Evolutionary conservation across 2,113 vertebrate genomes (phyloP), one percentile per base, ranked within the genome.

Genomic region (Harpagus bidentatus): DNA sequence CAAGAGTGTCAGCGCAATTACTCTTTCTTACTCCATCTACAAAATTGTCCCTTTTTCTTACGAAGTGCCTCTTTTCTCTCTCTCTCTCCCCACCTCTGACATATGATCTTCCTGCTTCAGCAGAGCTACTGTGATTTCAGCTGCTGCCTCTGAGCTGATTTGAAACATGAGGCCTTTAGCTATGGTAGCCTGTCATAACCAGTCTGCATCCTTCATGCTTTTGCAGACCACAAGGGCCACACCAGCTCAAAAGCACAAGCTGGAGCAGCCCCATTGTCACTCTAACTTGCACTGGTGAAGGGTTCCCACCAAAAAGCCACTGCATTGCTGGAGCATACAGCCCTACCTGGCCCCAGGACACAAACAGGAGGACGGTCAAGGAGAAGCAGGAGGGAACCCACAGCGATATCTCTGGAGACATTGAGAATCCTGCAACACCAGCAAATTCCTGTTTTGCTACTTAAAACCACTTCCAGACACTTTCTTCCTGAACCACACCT

Each of bases 191-290:
- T 84, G 31, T 40, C 72, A 15, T 28, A 50, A 52, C 31, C 1
- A 0, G 69, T 77, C 11, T 42, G 13, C 65, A 58, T 20, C 23
- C 16, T 34, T 80, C n/a, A 47, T 47, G 40, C 13, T 73, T 65
- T 72, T 53, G 34, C 23, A 74, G 23, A 56, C 5, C 14, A n/a
- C 47, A 76, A 18, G 23, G 20, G 23, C 29, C 31, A 28, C 34
- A 88, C 1, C 17, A 76, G 11, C 72, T 47, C 10, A 29, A 50
- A 50, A 81, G 13, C 22, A 71, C 11, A 59, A 65, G 47, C 50
- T 67, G 40, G 29, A 43, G 18, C 53, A 58, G 48, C 22, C 7
- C 63, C 3, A 0, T 28, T 7, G 9, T 48, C 4, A 2, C 55
- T 53, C 21, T 17, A 3, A 11, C 16, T n/a, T 67, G 34, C 28